Evolutionary conservation across 2,113 vertebrate species (phyloP), one percentile per base, ranked within the genome.

Genomic region (Scophthalmus maximus): DNA sequence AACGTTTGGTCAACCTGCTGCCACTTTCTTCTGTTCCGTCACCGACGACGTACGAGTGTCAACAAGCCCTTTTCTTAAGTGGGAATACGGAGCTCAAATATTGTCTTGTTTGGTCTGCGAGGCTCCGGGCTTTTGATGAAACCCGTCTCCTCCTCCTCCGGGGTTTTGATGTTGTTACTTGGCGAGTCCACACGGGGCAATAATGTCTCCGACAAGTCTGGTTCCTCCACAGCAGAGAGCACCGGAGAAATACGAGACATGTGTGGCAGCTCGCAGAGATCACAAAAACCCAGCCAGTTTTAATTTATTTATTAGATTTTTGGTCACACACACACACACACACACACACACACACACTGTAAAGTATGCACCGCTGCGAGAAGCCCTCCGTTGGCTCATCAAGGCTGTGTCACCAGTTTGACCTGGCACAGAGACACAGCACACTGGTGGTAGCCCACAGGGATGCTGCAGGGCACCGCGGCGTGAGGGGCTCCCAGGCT

Each of bases 1-100:
- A 84, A 87, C 86, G 86, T 92, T 92, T 90, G 87, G 92, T 26
- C 92, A 89, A 82, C 68, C 59, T 68, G 81, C 81, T 85, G 84
- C 69, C 80, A 78, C 79, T 75, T 72, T 59, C 52, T 14, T 66
- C 53, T 71, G 44, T 74, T 61, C 20, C 71, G 25, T 58, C 65
- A 46, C 42, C 71, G 15, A 68, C 30, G 50, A 78, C 25, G 72
- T n/a, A n/a, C 26, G 57, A 70, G 68, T 71, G 70, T 77, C 75
- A 75, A 64, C 63, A 86, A 55, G 66, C 59, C 40, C 64, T n/a
- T n/a, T n/a, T n/a, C n/a, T 72, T 73, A 78, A 67, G 52, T 64
- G 64, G 26, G 38, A 71, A 74, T 63, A 67, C 66, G 46, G 32
- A 40, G 65, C 22, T 78, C 66, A 64, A 68, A 76, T 68, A 76